Percentiles rank a stretch among this genome's conserved stretches.
Conservation (phyloP, 2,113 vertebrate genomes). For the Lepus timidus region DNA sequence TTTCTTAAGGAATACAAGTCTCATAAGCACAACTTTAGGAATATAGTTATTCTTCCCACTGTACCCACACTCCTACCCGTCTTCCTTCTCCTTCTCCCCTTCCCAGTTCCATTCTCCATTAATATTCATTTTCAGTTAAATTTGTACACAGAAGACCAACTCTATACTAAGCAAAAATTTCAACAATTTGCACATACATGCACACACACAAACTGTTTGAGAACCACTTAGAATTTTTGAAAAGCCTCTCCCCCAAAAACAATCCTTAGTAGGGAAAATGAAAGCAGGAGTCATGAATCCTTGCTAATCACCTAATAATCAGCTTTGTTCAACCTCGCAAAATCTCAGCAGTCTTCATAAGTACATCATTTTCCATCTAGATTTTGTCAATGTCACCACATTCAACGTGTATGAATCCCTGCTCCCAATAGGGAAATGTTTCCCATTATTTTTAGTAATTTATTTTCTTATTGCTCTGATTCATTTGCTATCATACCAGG, state of each 20-base stretch:
- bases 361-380: slow-evolving; percentile 71
- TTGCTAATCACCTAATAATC: not conserved
- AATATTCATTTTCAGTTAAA: too few species aligned
- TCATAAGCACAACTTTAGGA: too few species aligned
- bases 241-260: not conserved
- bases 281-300: not conserved
- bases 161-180: too few species aligned
- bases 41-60: too few species aligned
- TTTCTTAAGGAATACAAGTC: too few species aligned
- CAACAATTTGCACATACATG: too few species aligned
- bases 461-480: slow-evolving; percentile 73
- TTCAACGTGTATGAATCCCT: not conserved
- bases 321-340: not conserved
- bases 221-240: not conserved
- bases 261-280: not conserved
- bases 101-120: too few species aligned
- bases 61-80: too few species aligned
- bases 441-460: slow-evolving; percentile 76
- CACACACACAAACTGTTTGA: too few species aligned
- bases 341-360: slow-evolving; percentile 70
- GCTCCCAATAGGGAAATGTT: slow-evolving; percentile 60
- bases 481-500: slow-evolving; percentile 76
- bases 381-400: not conserved
- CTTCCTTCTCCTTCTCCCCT: too few species aligned
- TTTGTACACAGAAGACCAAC: too few species aligned